Base-by-base conservation (phyloP, 1,140 invertebrate species). In the Cecropterus lyciades region DNA sequence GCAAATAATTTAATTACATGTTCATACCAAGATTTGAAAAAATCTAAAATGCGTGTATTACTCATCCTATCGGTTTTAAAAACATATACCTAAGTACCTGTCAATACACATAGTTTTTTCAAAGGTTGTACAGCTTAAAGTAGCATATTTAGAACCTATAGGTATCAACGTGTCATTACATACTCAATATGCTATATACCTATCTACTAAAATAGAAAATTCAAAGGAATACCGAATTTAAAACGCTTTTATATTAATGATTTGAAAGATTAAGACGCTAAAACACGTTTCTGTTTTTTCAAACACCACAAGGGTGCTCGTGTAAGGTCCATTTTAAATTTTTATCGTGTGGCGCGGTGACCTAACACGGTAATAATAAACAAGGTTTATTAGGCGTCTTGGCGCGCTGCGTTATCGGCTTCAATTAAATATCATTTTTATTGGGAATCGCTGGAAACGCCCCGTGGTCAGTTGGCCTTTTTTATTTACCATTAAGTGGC, bases 351-450 rank as follows among this genome's bases (percentile, higher is more conserved):
- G 69, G 67, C 70, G 67, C 57, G 75, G 70, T 75, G 73, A 80
- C 76, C 78, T 82, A 84, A 88, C 82, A 84, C 76, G 84, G 80
- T 82, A 88, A 91, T 91, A 91, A 90, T 89, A 89, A 87, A 89
- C 79, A 67, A 74, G 81, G 78, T 91, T 91, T 91, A 91, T 91
- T 90, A 80, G 82, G 68, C 81, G 75, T 76, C 82, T 80, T 73
- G 73, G 70, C 77, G 80, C 77, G 82, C 82, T 72, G 71, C 79
- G 78, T 83, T 91, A 91, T 91, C 87, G 87, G 75, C 74, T 85
- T 81, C 87, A 91, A 91, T 91, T 91, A 91, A 91, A 91, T 91
- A 89, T 85, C 82, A 87, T 89, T 89, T 91, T 91, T 91, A 91
- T 90, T 91, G 77, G 78, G 82, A 85, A 86, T 83, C 80, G 73